A percentile compares a stretch with the other conserved stretches of the same genome.
Conservation (phyloP, 1,140 invertebrate species). For the Drosophila pandora region DNA sequence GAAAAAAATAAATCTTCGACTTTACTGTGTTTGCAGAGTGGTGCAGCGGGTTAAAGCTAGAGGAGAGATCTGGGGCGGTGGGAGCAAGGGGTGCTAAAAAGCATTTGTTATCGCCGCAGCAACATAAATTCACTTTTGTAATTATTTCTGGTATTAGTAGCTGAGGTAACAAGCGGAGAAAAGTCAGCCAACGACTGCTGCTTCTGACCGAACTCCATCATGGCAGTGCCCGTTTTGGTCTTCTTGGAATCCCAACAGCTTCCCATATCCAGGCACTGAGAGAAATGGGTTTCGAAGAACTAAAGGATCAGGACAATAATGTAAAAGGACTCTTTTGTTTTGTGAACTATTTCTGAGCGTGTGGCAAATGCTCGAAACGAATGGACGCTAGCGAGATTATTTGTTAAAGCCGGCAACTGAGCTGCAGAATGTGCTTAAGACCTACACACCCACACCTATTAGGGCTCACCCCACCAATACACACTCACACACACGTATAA, state of each 20-base stretch:
- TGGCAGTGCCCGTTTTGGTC: constrained; percentile 16
- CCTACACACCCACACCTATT: constrained; percentile 35
- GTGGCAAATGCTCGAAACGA: constrained; percentile 44
- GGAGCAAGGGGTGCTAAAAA: constrained; percentile 58
- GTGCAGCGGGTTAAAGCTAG: constrained; percentile 3
- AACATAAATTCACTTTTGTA: constrained; percentile 82
- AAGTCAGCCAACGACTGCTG: constrained; percentile 63
- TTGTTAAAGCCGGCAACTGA: constrained; percentile 63
- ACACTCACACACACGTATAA: constrained; percentile 34
- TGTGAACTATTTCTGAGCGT: not conserved
- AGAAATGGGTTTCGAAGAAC: not conserved
- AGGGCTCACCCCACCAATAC: constrained; percentile 11
- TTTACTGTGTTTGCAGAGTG: constrained; percentile 37
- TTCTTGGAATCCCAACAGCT: not conserved
- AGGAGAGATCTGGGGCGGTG: not conserved
- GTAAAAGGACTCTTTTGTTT: not conserved
- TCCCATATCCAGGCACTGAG: not conserved
- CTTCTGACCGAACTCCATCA: constrained; percentile 58
- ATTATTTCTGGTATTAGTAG: constrained; percentile 82
- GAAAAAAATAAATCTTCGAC: constrained; percentile 69
- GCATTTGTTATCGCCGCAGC: constrained; percentile 76
- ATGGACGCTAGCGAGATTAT: constrained; percentile 71
- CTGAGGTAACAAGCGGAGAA: constrained; percentile 66
- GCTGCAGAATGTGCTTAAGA: constrained; percentile 62
- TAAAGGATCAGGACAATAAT: not conserved